phyloP scores from a whole-genome alignment of 1,140 invertebrate species.

The Drosophila rhopaloa region DNA sequence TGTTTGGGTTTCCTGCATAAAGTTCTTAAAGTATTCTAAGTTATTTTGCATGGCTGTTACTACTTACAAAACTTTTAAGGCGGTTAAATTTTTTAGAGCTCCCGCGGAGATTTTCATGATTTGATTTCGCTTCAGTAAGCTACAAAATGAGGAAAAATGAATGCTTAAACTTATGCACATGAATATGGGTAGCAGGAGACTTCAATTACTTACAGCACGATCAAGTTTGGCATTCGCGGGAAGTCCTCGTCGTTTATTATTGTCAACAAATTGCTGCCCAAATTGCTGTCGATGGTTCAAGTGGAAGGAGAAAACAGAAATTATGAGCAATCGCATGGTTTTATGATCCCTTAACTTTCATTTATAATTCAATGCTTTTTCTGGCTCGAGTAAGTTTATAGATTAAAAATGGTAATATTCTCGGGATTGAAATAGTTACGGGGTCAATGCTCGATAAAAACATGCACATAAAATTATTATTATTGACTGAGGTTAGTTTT shows the following conservation, averaged over 20 bases:
- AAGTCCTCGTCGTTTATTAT: constrained; percentile 87
- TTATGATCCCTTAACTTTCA: constrained; percentile 54
- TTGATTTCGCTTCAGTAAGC: constrained; percentile 89
- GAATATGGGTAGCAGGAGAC: constrained; percentile 2
- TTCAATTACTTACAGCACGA: constrained; percentile 88
- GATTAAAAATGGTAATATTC: constrained; percentile 54
- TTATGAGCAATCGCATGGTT: constrained; percentile 57
- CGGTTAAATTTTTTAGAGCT: constrained; percentile 88
- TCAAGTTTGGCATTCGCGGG: constrained; percentile 86
- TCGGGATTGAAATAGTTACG: constrained; percentile 12
- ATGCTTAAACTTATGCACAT: constrained; percentile 22
- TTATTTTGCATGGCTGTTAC: constrained; percentile 21
- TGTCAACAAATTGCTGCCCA: constrained; percentile 88
- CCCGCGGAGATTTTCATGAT: constrained; percentile 87
- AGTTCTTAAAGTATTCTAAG: constrained; percentile 68
- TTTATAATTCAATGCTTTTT: constrained; percentile 46
- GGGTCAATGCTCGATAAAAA: constrained; percentile 48
- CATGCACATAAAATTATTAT: constrained; percentile 59
- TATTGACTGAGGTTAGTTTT: constrained; percentile 36
- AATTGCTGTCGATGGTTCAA: constrained; percentile 86
- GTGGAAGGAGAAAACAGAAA: constrained; percentile 44
- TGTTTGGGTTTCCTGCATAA: constrained; percentile 35
- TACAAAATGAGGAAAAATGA: constrained; percentile 75
- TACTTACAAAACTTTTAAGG: constrained; percentile 90
- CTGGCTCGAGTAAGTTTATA: constrained; percentile 53